phyloP scores from a whole-genome alignment of 2,797 vertebrate genomes.

The Parambassis ranga region DNA sequence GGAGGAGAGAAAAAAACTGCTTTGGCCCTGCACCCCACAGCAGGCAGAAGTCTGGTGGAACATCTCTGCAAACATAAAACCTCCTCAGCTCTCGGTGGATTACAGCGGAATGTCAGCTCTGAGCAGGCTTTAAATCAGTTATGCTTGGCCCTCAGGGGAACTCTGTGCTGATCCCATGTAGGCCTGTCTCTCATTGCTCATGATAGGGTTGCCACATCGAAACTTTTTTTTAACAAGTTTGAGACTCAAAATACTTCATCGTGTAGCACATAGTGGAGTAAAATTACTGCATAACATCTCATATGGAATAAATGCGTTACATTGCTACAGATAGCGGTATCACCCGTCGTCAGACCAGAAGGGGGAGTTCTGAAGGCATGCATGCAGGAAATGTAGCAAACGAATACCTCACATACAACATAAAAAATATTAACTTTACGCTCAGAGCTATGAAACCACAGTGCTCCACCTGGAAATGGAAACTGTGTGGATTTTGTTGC shows the following conservation, averaged over 20 bases:
- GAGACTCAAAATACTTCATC: constrained; percentile 58
- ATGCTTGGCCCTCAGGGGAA: constrained; percentile 75
- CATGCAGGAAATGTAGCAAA: constrained; percentile 10
- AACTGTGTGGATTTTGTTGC: neutral
- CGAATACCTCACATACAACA: neutral
- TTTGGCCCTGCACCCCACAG: constrained; percentile 36
- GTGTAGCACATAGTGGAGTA: constrained; percentile 17
- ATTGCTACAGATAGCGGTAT: neutral
- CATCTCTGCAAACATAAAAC: constrained; percentile 78
- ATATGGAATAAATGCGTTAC: neutral
- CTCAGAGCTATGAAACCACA: constrained; percentile 14
- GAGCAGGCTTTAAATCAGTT: constrained; percentile 83
- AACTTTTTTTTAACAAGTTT: constrained; percentile 50
- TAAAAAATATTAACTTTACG: constrained; percentile 16
- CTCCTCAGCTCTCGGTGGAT: constrained; percentile 78
- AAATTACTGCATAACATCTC: constrained; percentile 35
- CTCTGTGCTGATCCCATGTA: constrained; percentile 73
- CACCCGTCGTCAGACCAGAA: neutral
- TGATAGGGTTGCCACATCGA: constrained; percentile 75
- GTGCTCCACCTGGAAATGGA: constrained; percentile 14
- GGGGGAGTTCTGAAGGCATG: constrained; percentile 23
- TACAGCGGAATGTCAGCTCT: constrained; percentile 80
- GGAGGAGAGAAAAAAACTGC: neutral
- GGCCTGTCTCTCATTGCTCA: constrained; percentile 76
- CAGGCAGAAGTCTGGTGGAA: constrained; percentile 70